Conservation (phyloP, 2,888 invertebrate genomes). For the Drosophila crucigera region DNA sequence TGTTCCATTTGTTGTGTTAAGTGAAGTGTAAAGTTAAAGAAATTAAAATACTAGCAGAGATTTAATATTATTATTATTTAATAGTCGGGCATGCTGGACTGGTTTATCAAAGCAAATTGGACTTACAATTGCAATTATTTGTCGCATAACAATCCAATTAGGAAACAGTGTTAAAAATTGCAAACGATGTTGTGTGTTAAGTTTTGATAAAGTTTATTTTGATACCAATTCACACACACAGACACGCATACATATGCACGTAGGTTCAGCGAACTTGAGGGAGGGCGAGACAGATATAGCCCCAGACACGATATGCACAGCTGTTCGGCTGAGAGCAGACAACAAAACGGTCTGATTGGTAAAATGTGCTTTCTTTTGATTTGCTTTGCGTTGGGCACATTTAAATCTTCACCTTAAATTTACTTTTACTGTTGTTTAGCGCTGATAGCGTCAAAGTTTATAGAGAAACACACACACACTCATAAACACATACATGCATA, state of each 20-base stretch:
- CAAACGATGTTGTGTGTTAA: not conserved
- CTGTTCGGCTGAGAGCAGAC: constrained; percentile 19
- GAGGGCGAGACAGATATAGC: constrained; percentile 5
- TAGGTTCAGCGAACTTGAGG: constrained; percentile 58
- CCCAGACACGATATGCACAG: constrained; percentile 24
- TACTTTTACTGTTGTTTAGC: constrained; percentile 35
- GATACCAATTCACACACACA: constrained; percentile 10
- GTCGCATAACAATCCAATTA: not conserved
- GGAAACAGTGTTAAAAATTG: not conserved
- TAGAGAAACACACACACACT: not conserved
- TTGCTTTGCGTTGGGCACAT: constrained; percentile 3
- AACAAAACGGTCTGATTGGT: constrained; percentile 14
- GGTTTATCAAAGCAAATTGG: not conserved
- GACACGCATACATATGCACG: not conserved
- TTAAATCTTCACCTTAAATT: constrained; percentile 19
- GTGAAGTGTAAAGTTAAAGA: too few species aligned
- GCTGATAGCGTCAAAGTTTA: constrained; percentile 46
- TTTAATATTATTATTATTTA: not conserved
- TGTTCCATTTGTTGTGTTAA: too few species aligned
- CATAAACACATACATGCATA: too few species aligned
- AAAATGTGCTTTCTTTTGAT: not conserved
- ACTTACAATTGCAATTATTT: not conserved
- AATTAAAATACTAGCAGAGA: too few species aligned
- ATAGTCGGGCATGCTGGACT: not conserved
- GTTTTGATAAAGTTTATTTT: constrained; percentile 35